Conservation (phyloP, 64 coral and sea anemone genomes). For the Platygyra sinensis region DNA sequence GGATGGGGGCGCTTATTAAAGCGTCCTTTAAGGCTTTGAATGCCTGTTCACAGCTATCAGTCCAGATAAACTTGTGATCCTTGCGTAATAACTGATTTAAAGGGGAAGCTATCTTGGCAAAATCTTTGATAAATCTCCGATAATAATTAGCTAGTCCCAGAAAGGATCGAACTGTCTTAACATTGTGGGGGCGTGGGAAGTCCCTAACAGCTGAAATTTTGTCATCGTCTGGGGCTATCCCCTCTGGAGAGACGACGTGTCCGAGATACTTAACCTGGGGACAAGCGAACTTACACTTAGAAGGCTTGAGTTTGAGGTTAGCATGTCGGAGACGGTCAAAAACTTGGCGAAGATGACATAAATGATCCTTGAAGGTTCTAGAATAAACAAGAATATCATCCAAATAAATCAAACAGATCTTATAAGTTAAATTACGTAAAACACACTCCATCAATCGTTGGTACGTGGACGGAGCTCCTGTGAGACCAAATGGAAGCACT, state of each 20-base stretch:
- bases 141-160: too few relatives aligned
- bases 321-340: conserved; percentile 15
- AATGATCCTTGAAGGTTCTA: conserved; percentile 2
- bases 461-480: too few relatives aligned
- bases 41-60: too few relatives aligned
- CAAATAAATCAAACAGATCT: neutral
- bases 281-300: conserved; percentile 10
- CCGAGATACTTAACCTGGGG: neutral
- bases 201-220: conserved; percentile 5
- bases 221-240: neutral
- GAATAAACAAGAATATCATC: conserved; percentile 17
- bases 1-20: neutral
- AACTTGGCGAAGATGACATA: neutral
- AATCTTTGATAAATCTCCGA: too few relatives aligned
- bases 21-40: conserved; percentile 11
- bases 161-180: too few relatives aligned
- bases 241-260: neutral
- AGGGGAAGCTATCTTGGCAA: too few relatives aligned
- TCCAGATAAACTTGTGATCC: too few relatives aligned
- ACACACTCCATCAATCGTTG: neutral
- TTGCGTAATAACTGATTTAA: too few relatives aligned
- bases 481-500: too few relatives aligned
- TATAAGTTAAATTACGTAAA: neutral
- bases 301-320: neutral
- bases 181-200: neutral